phyloP scores from a whole-genome alignment of 2,113 vertebrate species.

The Cinclus cinclus region DNA sequence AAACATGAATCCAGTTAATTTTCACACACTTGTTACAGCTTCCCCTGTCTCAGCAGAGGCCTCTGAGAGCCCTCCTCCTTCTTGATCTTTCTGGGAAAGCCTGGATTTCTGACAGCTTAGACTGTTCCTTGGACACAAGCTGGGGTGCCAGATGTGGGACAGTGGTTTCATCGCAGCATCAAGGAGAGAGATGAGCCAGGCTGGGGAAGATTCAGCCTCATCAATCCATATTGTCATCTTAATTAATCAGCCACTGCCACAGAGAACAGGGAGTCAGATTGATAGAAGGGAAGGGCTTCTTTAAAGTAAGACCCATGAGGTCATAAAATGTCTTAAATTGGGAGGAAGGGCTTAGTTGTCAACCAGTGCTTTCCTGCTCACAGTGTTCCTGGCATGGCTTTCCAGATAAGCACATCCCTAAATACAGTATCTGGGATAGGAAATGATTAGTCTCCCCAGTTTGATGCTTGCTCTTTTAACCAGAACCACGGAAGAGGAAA shows the following conservation, averaged over 20 bases:
- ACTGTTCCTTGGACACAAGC: background rate
- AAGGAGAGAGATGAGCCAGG: background rate
- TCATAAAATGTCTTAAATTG: background rate
- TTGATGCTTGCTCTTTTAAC: background rate
- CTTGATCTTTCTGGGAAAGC: conserved; percentile 32
- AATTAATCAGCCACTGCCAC: background rate
- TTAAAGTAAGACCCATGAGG: background rate
- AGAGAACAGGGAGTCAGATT: background rate
- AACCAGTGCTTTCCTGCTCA: background rate
- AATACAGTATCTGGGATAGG: background rate
- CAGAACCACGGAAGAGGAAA: background rate
- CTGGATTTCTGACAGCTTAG: background rate
- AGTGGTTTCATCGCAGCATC: background rate
- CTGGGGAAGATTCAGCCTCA: background rate
- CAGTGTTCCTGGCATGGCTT: background rate
- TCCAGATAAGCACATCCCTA: background rate
- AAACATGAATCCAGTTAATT: background rate
- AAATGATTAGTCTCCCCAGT: background rate
- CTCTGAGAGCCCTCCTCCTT: background rate
- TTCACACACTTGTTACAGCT: background rate
- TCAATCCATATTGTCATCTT: background rate
- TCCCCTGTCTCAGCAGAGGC: background rate
- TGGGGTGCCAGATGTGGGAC: background rate
- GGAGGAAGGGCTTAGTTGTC: background rate
- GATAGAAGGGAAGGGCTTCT: background rate